Conservation (phyloP, 2,113 vertebrate genomes). For the Labeo rohita region DNA sequence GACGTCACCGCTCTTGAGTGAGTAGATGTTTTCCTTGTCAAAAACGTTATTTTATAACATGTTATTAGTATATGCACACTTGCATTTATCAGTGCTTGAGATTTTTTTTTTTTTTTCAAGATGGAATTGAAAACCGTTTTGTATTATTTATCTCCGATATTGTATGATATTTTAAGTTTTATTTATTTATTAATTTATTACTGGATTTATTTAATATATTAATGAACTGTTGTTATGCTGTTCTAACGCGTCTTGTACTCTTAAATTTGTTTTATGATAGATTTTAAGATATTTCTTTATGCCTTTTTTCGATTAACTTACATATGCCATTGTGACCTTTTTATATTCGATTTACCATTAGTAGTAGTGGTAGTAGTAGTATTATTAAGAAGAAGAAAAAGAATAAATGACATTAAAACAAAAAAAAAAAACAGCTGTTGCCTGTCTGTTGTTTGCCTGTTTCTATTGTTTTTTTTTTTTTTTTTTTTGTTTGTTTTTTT, state of each 20-base stretch:
- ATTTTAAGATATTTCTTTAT: not conserved
- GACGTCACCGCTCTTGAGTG: constrained; percentile 57
- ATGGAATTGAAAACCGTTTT: not conserved
- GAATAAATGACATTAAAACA: not conserved
- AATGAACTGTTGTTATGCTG: not conserved
- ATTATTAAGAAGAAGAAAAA: not conserved
- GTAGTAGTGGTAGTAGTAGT: not conserved
- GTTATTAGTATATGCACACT: not conserved
- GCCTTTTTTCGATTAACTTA: not conserved
- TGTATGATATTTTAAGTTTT: not conserved
- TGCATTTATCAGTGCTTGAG: not conserved
- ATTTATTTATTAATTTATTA: not conserved
- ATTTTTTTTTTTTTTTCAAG: not conserved
- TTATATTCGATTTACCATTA: not conserved
- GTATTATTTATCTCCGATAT: not conserved
- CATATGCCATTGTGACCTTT: not conserved
- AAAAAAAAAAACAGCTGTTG: not conserved
- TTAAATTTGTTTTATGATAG: not conserved
- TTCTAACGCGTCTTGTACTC: not conserved
- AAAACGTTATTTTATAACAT: not conserved
- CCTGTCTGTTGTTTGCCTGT: too few species aligned
- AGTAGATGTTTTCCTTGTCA: not conserved
- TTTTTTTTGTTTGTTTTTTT: not conserved
- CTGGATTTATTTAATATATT: not conserved
- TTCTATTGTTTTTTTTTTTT: not conserved